Evolutionary conservation across 2,888 invertebrate species (phyloP), one percentile per base, ranked within the genome.

Genomic region (Arctia plantaginis): DNA sequence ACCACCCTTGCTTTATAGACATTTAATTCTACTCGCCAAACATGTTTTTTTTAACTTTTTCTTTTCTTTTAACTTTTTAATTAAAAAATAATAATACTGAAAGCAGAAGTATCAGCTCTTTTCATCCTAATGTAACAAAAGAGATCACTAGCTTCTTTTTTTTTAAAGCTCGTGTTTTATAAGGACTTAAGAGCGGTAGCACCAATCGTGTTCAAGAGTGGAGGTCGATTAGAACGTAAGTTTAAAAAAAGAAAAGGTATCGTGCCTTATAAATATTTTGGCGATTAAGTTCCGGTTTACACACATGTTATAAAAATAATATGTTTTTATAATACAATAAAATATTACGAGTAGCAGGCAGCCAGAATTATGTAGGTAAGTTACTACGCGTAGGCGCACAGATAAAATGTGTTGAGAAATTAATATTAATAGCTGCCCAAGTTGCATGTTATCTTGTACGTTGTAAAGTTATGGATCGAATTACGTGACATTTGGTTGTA

Each of bases 361-460:
- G 44, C 67, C 20, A 30, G 30, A 12, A 67, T 44, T 47, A 30
- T 30, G 27, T 27, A 62, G 51, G 51, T 55, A n/a, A 41, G 59
- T 55, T 30, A 72, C 18, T 62, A 33, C 18, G 84, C 76, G 85
- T 84, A 82, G 85, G 85, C 81, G 85, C 78, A 69, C 33, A 78
- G 76, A 71, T 79, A 78, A 85, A 79, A 85, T 80, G 76, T 72
- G 74, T 78, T 83, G 71, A 79, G 84, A 83, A 75, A 79, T 82
- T 85, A 80, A 85, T 82, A 83, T 85, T 85, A 83, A 83, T 81
- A 73, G 81, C 76, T 73, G 70, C 67, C 76, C 73, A 74, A 72
- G 73, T 75, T 71, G 41, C 78, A 76, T 80, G 85, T 80, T 80
- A 80, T 82, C 81, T 76, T 72, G 77, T 72, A 73, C 44, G 83